These are phyloP conservation scores for Caenorhabditis angaria DNA, from an alignment of 2,888 invertebrate species.

Conservation along the genomic window DNA sequence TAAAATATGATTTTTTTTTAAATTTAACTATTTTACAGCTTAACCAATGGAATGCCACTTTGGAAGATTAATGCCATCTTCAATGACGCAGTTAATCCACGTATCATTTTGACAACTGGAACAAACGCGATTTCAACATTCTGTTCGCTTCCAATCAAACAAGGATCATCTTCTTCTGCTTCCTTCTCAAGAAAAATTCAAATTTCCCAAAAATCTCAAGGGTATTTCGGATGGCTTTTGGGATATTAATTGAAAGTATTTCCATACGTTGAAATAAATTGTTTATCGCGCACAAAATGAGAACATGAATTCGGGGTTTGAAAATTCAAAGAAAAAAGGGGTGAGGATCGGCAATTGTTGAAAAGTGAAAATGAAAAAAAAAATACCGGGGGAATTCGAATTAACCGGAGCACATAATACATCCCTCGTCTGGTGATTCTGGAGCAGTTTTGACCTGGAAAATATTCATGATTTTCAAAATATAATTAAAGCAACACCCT, in stretches of 20 bases:
- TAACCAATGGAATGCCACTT: background rate
- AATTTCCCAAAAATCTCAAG: background rate
- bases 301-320: background rate
- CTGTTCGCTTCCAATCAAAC: background rate
- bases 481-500: too few relatives aligned
- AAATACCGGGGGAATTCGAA: conserved; percentile 9
- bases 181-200: background rate
- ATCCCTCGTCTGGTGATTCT: conserved; percentile 60
- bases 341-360: background rate
- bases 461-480: conserved; percentile 9
- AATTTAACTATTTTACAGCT: background rate
- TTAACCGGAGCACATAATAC: conserved; percentile 69
- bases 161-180: background rate
- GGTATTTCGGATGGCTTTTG: background rate
- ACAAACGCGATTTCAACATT: background rate
- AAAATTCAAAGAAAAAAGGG: background rate
- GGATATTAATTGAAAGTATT: background rate
- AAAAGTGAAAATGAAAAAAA: conserved; percentile 2
- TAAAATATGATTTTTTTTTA: background rate
- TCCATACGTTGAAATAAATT: background rate
- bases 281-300: background rate
- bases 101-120: background rate
- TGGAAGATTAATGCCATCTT: background rate
- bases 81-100: background rate
- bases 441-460: conserved; percentile 15